Conservation (phyloP, 2,888 invertebrate genomes). For the Ashinkailepas kermadecensis region DNA sequence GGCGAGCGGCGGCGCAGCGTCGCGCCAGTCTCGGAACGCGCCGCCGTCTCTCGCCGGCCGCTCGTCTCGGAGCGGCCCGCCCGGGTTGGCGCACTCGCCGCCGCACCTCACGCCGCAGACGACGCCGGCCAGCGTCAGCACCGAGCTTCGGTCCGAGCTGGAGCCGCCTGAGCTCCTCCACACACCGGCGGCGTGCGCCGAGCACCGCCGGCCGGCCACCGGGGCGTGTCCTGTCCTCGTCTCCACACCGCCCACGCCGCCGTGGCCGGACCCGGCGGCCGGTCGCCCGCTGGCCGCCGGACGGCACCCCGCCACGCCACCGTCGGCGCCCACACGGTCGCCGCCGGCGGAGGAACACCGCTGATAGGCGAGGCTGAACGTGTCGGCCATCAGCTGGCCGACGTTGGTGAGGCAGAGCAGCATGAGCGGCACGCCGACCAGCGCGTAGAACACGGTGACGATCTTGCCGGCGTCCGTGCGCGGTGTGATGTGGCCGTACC, state of each 20-base stretch:
- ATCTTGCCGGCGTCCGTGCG: slow-evolving; percentile 72
- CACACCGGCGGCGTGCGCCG: not conserved
- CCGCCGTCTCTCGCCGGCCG: too few species aligned
- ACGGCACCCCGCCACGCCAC: not conserved
- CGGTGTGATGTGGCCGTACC: slow-evolving; percentile 77
- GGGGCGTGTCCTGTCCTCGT: not conserved
- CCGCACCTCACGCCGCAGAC: too few species aligned
- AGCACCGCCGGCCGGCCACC: slow-evolving; percentile 16
- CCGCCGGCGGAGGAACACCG: not conserved
- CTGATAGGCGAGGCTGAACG: slow-evolving; percentile 46
- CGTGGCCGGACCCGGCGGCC: not conserved
- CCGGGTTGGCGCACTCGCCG: too few species aligned
- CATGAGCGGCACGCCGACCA: slow-evolving; percentile 78
- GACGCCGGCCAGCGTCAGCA: too few species aligned
- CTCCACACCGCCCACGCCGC: not conserved
- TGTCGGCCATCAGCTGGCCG: slow-evolving; percentile 69
- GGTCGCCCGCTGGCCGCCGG: not conserved
- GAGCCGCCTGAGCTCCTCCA: too few species aligned
- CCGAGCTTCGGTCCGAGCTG: too few species aligned
- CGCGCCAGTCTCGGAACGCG: too few species aligned
- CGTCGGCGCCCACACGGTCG: not conserved
- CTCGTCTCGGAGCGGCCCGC: too few species aligned
- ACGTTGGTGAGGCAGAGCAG: slow-evolving; percentile 75
- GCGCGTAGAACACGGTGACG: slow-evolving; percentile 75
- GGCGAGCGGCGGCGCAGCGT: too few species aligned